Base-by-base conservation (phyloP, 2,888 invertebrate species). In the Plebejus argus region DNA sequence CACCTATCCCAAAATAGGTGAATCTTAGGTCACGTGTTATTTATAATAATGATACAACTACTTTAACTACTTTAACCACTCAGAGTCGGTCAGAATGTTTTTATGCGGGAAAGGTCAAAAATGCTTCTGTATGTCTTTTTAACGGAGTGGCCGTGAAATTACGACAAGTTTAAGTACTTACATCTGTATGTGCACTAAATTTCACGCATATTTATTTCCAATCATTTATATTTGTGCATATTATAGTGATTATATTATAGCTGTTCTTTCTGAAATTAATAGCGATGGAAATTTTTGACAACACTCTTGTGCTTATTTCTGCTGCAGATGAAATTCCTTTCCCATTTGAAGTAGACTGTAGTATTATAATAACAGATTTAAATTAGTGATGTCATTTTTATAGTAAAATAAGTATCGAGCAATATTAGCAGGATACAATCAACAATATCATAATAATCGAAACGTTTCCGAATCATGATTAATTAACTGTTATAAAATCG, bases 101-200 rank as follows among this genome's bases (percentile, higher is more conserved):
- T 33, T 71, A 58, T 70, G 39, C 58, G 6, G 33, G 3, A 72
- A 77, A 77, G 77, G 77, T 77, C 77, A 77, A 77, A 39, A 77
- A 39, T 35, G 56, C 77, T 53, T 71, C 53, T 77, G 71, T 39
- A 71, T 20, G 70, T 71, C 71, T 58, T 80, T 79, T 79, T 81
- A 79, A 81, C 76, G 78, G 79, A 66, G 70, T 74, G 79, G n/a
- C 80, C 79, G 61, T 80, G 79, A 78, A 79, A 77, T 78, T 78
- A 76, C 70, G 80, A 78, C 81, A 81, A 70, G 77, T 77, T 71
- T 35, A 39, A 76, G 61, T 39, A 39, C 45, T 76, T 76, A 66
- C 35, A 77, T 53, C 71, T 56, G 71, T 49, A 33, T 12, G 39
- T 15, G 58, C 70, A 58, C 71, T 56, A 56, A 39, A 70, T 56